phyloP scores from a whole-genome alignment of 2,797 vertebrate genomes.

The Taenioides sp. region DNA sequence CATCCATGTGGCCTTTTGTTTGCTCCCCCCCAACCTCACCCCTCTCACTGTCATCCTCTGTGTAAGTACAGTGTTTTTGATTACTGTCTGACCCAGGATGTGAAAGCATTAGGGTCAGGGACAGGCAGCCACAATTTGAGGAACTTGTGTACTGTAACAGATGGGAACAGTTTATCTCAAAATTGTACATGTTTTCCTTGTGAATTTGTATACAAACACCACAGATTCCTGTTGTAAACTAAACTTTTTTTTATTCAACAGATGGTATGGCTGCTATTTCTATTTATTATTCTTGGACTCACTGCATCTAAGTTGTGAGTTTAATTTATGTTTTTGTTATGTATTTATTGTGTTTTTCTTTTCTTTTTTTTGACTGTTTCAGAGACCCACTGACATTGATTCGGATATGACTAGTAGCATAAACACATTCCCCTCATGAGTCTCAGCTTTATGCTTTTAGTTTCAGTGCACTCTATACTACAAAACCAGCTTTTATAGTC shows the following conservation, averaged over 20 bases:
- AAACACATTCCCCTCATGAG: slow-evolving; percentile 2
- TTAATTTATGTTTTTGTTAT: neutral
- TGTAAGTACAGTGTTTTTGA: slow-evolving; percentile 69
- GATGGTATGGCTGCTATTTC: slow-evolving; percentile 90
- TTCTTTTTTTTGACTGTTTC: neutral
- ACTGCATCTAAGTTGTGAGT: slow-evolving; percentile 94
- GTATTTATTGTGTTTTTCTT: neutral
- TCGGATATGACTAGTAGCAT: neutral
- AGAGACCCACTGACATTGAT: neutral
- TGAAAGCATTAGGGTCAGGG: neutral
- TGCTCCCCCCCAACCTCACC: slow-evolving; percentile 78
- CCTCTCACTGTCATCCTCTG: slow-evolving; percentile 86
- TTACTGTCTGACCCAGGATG: neutral
- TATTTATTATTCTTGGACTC: slow-evolving; percentile 89
- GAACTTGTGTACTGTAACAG: slow-evolving; percentile 22
- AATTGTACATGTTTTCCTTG: neutral
- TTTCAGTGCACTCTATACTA: neutral
- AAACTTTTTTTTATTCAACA: slow-evolving; percentile 49
- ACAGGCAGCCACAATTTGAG: slow-evolving; percentile 18
- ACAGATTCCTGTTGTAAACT: neutral
- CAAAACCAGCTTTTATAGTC: slow-evolving; percentile 24
- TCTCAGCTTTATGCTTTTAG: neutral
- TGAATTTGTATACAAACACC: too few species aligned
- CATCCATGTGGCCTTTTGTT: slow-evolving; percentile 83
- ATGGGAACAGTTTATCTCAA: neutral